Percentiles rank a stretch among this genome's conserved stretches.
These are phyloP conservation scores for Sylvia atricapilla DNA, from an alignment of 2,113 vertebrate species.

Conservation along the genomic window DNA sequence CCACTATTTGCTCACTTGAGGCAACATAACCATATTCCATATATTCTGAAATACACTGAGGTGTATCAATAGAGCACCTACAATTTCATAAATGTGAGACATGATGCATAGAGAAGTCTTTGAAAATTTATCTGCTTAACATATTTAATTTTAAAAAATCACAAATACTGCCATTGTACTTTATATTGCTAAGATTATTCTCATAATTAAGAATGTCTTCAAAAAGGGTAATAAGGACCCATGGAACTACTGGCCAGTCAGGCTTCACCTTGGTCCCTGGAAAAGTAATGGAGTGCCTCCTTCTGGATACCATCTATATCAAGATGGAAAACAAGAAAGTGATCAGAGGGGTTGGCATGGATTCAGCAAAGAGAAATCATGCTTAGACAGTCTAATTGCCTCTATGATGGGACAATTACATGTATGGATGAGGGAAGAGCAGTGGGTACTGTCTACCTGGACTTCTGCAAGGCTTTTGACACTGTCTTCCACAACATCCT, in stretches of 20 bases:
- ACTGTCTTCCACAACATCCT: background rate
- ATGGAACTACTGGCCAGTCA: background rate
- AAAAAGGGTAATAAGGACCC: background rate
- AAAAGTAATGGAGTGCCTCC: background rate
- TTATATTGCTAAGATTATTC: background rate
- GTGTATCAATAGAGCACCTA: background rate
- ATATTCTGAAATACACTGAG: background rate
- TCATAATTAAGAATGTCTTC: background rate
- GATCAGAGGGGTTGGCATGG: background rate
- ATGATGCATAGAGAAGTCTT: background rate
- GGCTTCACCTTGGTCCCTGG: background rate
- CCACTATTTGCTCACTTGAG: background rate
- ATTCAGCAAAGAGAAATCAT: background rate
- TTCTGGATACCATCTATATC: background rate
- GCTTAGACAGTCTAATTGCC: background rate
- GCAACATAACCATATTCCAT: background rate
- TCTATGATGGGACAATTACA: background rate
- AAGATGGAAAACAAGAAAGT: background rate
- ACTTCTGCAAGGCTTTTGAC: background rate
- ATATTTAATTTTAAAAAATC: background rate
- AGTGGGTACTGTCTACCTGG: background rate
- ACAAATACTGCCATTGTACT: background rate
- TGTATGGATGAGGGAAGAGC: background rate
- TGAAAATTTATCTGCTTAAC: background rate
- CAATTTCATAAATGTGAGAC: fast-evolving